Base-by-base conservation (phyloP, 2,113 vertebrate species). In the Lucifuga dentata region DNA sequence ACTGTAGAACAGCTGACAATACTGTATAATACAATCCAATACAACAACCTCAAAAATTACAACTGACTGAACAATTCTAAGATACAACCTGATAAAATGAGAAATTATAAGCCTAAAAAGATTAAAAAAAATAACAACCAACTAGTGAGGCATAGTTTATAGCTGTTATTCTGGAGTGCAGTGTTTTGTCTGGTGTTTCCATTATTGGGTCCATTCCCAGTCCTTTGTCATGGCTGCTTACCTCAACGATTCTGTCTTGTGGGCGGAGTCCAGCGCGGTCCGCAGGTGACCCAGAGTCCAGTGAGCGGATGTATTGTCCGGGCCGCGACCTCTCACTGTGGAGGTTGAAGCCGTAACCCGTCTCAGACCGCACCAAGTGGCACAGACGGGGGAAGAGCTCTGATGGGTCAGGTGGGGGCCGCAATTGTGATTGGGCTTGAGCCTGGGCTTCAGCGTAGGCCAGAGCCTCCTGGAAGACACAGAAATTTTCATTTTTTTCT, bases 281-380 rank as follows among this genome's bases (percentile, higher is more conserved):
- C 0, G 98, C 97, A 0, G 97, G 92, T 0, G 97, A 99, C n/a
- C 94, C 95, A 0, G 89, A 92, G 50, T 99, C 97, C 44, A 99
- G 94, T 0, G 96, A 97, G 67, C 97, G 95, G 89, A 99, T 97
- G 85, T 94, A 99, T 84, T 99, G 98, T 5, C 98, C 98, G 0
- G 96, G 96, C 38, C 94, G 91, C 1, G 96, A 93, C 48, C 97
- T 98, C 60, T 98, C 97, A 0, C 96, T 99, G 94, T 98, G 98
- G 50, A 99, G 93, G 90, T 99, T 99, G 86, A 99, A 99, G 50
- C 98, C 98, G 0, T 99, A 99, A 76, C 98, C 97, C 0, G 39
- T 94, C 33, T 95, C 94, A 0, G 93, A 92, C 21, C 95, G 96
- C 62, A 90, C 89, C 77, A 99, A 92, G 86, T 94, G 93, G 84